phyloP scores from a whole-genome alignment of 2,888 invertebrate species.

The Amphimallon solstitiale region DNA sequence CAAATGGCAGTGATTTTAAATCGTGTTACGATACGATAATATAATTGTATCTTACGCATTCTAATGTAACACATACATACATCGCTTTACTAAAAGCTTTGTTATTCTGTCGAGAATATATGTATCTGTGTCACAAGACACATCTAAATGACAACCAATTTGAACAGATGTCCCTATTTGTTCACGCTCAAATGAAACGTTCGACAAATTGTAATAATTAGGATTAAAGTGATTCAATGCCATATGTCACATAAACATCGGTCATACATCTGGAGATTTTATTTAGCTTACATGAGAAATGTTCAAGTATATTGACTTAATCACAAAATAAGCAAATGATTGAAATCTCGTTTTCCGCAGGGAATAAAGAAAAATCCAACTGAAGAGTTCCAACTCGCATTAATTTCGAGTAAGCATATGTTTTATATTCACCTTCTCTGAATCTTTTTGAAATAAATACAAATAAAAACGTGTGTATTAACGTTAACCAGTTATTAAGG shows the following conservation, averaged over 20 bases:
- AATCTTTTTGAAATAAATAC: conserved; percentile 1
- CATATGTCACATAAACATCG: conserved; percentile 34
- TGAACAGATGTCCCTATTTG: conserved; percentile 24
- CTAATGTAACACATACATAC: neutral
- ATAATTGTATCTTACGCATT: too few species aligned
- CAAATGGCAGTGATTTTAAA: conserved; percentile 4
- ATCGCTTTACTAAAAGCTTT: conserved; percentile 9
- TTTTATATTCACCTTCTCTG: conserved; percentile 13
- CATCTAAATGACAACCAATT: conserved; percentile 23
- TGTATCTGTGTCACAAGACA: conserved; percentile 29
- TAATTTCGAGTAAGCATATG: conserved; percentile 5
- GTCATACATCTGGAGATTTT: conserved; percentile 13
- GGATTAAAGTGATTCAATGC: conserved; percentile 31
- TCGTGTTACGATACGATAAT: neutral
- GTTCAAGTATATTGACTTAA: neutral
- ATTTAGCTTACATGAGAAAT: neutral
- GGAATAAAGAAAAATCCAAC: conserved; percentile 15
- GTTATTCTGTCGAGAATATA: conserved; percentile 23
- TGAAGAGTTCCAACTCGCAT: conserved; percentile 10
- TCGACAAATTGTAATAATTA: conserved; percentile 38
- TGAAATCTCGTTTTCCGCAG: neutral
- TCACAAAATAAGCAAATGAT: conserved; percentile 6
- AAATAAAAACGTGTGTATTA: conserved; percentile 30
- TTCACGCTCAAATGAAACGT: conserved; percentile 31
- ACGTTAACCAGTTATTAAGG: conserved; percentile 21